phyloP scores from a whole-genome alignment of 2,888 invertebrate genomes.

The Bellardia bayeri region DNA sequence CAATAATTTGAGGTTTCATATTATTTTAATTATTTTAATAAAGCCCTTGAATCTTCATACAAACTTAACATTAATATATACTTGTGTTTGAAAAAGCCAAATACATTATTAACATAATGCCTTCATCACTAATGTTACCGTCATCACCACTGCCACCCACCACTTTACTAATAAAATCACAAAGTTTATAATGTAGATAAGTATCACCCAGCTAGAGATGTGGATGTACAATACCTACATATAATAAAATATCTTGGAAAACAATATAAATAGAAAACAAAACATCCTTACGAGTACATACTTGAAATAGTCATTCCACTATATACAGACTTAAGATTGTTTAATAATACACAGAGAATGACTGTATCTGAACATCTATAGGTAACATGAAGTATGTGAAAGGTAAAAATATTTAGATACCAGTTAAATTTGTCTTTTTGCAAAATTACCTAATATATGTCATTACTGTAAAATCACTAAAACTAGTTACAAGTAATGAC shows the following conservation, averaged over 20 bases:
- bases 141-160: neutral
- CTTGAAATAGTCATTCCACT: neutral
- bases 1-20: too few relatives aligned
- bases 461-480: slow-evolving; percentile 19
- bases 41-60: neutral
- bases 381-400: neutral
- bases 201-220: too few relatives aligned
- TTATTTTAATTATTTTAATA: too few relatives aligned
- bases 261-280: too few relatives aligned
- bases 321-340: neutral
- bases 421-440: neutral
- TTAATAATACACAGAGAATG: too few relatives aligned
- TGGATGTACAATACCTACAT: too few relatives aligned
- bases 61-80: neutral
- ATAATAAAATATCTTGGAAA: neutral
- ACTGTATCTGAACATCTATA: too few relatives aligned
- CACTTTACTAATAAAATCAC: neutral
- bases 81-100: slow-evolving; percentile 18
- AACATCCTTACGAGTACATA: neutral
- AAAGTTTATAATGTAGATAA: neutral
- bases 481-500: too few relatives aligned
- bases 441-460: slow-evolving; percentile 33
- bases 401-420: neutral
- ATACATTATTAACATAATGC: slow-evolving; percentile 40
- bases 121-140: neutral